These are phyloP conservation scores for Macrotis lagotis DNA, from an alignment of 2,113 vertebrate species.

Conservation along the genomic window DNA sequence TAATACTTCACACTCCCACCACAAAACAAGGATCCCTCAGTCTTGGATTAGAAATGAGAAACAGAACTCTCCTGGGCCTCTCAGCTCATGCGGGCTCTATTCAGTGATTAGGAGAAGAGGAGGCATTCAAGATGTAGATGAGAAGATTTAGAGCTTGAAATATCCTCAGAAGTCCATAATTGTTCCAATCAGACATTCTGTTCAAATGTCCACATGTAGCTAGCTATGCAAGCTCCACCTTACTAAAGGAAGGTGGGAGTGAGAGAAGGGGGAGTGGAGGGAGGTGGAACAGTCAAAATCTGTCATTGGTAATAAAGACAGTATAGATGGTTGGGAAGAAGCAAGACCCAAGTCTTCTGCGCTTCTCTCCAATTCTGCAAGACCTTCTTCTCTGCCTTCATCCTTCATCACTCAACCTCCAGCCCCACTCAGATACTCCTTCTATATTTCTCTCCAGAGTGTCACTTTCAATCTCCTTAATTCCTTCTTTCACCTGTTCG, in stretches of 20 bases:
- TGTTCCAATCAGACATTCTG: background rate
- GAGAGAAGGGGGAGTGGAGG: too few relatives aligned
- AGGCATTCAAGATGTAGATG: background rate
- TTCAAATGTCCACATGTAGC: background rate
- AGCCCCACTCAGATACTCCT: background rate
- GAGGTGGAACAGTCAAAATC: background rate
- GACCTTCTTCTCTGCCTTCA: background rate
- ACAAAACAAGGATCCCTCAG: constrained; percentile 26
- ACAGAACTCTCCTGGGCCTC: background rate
- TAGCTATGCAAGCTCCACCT: background rate
- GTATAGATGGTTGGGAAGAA: background rate
- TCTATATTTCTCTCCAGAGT: background rate
- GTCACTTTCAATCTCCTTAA: background rate
- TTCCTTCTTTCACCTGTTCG: background rate
- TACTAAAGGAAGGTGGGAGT: background rate
- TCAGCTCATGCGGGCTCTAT: background rate
- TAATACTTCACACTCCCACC: constrained; percentile 30
- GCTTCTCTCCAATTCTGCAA: background rate
- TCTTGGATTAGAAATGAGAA: background rate
- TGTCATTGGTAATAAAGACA: background rate
- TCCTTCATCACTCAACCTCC: background rate
- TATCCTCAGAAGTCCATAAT: too few relatives aligned
- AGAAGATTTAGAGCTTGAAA: background rate
- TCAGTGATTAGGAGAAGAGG: background rate
- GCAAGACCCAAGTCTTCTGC: background rate